A percentile compares a stretch with the other conserved stretches of the same genome.
Evolutionary conservation across 2,888 invertebrate genomes (phyloP).

Genomic region (Sericinus montela): DNA sequence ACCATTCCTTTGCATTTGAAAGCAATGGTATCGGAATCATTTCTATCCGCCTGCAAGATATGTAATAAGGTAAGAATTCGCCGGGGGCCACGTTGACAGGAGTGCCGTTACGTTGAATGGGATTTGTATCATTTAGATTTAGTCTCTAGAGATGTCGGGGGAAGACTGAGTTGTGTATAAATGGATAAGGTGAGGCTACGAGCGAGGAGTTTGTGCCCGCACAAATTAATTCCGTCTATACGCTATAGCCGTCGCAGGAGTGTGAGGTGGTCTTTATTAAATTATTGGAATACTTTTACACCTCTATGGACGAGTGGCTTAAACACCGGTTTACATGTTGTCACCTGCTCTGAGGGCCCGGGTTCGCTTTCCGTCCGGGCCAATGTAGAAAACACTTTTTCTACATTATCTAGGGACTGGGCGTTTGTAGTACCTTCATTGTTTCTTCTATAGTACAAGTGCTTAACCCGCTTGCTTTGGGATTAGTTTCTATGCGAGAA

Average conservation of each 20-base stretch:
- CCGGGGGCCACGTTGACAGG: conserved; percentile 1
- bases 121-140: conserved; percentile 20
- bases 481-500: no score
- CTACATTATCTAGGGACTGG: no score
- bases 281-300: no score
- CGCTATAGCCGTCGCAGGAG: not conserved
- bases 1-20: not conserved
- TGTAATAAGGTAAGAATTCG: conserved; percentile 3
- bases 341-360: no score
- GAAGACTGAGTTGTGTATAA: conserved; percentile 10
- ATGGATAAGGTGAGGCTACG: conserved; percentile 13
- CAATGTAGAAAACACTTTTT: no score
- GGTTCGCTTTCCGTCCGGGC: no score
- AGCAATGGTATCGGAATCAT: not conserved
- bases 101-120: conserved; percentile 6
- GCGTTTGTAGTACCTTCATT: no score
- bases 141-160: conserved; percentile 5
- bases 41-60: not conserved
- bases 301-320: no score
- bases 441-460: no score
- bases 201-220: conserved; percentile 3
- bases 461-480: no score
- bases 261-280: not conserved
- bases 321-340: no score
- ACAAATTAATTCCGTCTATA: conserved; percentile 7